Evolutionary conservation across 2,888 invertebrate species (phyloP).

Genomic region (Cantharis rufa): DNA sequence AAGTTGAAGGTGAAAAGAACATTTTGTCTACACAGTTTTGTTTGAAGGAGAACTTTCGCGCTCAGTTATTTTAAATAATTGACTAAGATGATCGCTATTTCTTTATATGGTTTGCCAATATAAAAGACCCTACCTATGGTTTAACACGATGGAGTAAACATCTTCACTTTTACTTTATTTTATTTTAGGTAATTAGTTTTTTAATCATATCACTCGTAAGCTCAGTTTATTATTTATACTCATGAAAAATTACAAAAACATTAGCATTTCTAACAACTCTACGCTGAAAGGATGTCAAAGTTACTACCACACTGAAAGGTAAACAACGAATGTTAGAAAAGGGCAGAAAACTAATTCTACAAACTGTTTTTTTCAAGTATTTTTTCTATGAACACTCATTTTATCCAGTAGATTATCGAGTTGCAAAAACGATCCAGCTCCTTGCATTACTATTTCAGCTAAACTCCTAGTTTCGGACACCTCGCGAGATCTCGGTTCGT

Average conservation of each 20-base stretch:
- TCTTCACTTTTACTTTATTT: too few species aligned
- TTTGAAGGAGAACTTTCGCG: too few species aligned
- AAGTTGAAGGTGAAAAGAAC: too few species aligned
- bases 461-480: slow-evolving; percentile 20
- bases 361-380: not conserved
- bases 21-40: too few species aligned
- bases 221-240: not conserved
- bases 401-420: slow-evolving; percentile 23
- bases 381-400: slow-evolving; percentile 7
- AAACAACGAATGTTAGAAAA: not conserved
- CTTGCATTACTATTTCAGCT: slow-evolving; percentile 27
- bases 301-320: not conserved
- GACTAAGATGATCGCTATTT: too few species aligned
- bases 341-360: not conserved
- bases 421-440: slow-evolving; percentile 30
- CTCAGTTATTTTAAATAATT: too few species aligned
- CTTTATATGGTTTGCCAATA: too few species aligned
- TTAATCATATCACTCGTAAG: not conserved
- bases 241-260: not conserved
- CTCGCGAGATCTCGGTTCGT: slow-evolving; percentile 3
- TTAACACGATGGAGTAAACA: too few species aligned
- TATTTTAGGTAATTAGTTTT: too few species aligned
- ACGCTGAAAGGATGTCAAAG: not conserved
- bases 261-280: not conserved
- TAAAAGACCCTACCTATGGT: too few species aligned